A percentile compares a stretch with the other conserved stretches of the same genome.
These are phyloP conservation scores for Dicentrarchus labrax DNA, from an alignment of 2,113 vertebrate genomes.

Conservation along the genomic window DNA sequence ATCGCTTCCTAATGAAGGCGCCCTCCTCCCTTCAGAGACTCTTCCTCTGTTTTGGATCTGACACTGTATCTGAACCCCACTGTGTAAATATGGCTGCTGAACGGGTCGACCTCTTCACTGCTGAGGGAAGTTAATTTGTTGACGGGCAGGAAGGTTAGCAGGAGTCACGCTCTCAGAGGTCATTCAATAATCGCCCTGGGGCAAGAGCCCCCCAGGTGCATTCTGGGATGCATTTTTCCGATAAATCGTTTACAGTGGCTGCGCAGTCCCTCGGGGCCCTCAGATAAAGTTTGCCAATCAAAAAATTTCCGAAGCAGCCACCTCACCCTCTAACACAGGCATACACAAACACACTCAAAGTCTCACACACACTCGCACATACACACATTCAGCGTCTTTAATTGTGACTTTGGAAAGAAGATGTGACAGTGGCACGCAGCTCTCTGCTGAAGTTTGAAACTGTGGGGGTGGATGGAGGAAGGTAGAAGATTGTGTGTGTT, in stretches of 20 bases:
- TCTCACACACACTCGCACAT: not conserved
- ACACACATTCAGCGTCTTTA: conserved; percentile 68
- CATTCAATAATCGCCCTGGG: conserved; percentile 84
- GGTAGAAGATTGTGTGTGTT: conserved; percentile 57
- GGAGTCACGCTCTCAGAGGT: conserved; percentile 81
- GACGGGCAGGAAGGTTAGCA: conserved; percentile 70
- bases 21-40: conserved; percentile 8
- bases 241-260: conserved; percentile 86
- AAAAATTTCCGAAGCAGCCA: conserved; percentile 65
- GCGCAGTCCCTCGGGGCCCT: conserved; percentile 71
- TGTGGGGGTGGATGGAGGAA: conserved; percentile 52
- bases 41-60: conserved; percentile 44
- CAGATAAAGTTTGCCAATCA: conserved; percentile 87
- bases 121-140: conserved; percentile 77
- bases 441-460: conserved; percentile 69
- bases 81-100: conserved; percentile 47
- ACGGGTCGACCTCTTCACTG: conserved; percentile 51
- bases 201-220: conserved; percentile 80
- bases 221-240: conserved; percentile 84
- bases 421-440: conserved; percentile 70
- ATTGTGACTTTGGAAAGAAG: conserved; percentile 82
- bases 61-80: conserved; percentile 33
- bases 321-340: conserved; percentile 40
- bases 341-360: conserved; percentile 3
- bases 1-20: conserved; percentile 11